Evolutionary conservation across 2,797 vertebrate genomes (phyloP), one percentile per base, ranked within the genome.

Genomic region (Hyperoplus lanceolatus): DNA sequence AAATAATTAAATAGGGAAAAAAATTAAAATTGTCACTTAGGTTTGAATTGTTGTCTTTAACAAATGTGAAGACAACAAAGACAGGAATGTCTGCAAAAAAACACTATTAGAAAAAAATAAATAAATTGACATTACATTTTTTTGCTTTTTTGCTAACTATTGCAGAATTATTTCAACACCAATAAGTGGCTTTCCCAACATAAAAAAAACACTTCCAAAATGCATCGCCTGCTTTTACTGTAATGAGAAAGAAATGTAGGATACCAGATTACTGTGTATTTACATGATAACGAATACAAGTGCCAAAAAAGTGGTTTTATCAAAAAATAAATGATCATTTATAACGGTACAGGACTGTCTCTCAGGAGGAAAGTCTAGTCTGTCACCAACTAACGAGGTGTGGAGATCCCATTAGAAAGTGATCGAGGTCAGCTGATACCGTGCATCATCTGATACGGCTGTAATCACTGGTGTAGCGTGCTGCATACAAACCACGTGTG

Each of bases 371-470:
- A 14, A 0, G 36, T 58, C 60, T n/a, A 9, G 4, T 18, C 64
- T 43, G 54, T 81, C 64, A 79, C 38, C 78, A 43, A 80, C 73
- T 88, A 83, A 88, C 82, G 82, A 83, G 82, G 58, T 72, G 82
- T 42, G 51, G 60, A 70, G 75, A 73, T 70, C 62, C 15, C 74
- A 62, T 73, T 57, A 61, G 71, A 70, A 67, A 43, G 45, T 57
- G 48, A 75, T 49, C 6, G 70, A 86, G 81, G 80, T 87, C 75
- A 70, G 53, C 63, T 73, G 77, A 83, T 53, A 18, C 29, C 63
- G 65, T 85, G 73, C 55, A 79, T 88, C 81, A 82, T 71, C 12
- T 6, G 16, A 21, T 55, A 5, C 49, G 6, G 67, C 70, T 63
- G 68, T 45, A 45, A 82, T 78, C 58, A 7, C 58, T 77, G 49